Base-by-base conservation (phyloP, 2,113 vertebrate genomes). In the Protobothrops mucrosquamatus region DNA sequence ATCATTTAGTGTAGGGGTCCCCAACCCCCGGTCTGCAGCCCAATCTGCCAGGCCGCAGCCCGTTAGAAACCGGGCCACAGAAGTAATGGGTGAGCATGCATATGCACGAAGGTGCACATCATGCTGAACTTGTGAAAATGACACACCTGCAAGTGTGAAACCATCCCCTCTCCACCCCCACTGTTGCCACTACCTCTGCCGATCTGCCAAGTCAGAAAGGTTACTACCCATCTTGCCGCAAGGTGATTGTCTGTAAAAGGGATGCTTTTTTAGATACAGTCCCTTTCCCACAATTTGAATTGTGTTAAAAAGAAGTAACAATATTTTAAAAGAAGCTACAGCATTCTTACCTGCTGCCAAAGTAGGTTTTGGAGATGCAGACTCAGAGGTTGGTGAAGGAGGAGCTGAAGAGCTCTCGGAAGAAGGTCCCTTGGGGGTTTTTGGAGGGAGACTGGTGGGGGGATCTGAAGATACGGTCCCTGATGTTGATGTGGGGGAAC, bases 171-270 rank as follows among this genome's bases (percentile, higher is more conserved):
- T n/a, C n/a, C n/a, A n/a, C n/a, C n/a, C 26, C 10, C 61, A 64
- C 10, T 29, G 3, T 3, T 1, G 6, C 26, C 26, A 29, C 10
- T 26, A 0, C 3, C 12, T n/a, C n/a, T n/a, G n/a, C n/a, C n/a
- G 10, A 10, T 61, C 10, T 3, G 23, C 59, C 59, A 61, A 29
- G 26, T 10, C 59, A 61, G 59, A 29, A 29, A 64, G 3, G 24
- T 64, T 64, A n/a, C 64, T 69, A 34, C 5, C 64, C 64, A 34
- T 69, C 64, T 34, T 34, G 64, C 5, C 0, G 1, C n/a, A 69
- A n/a, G 61, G 12, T 15, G 29, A 81, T 39, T 22, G n/a, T n/a
- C n/a, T n/a, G 34, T 20, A 39, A 22, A 81, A 39, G 34, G 34
- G 15, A 81, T 81, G 69, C 20, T 81, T 81, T 81, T 34, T 81